Conservation (phyloP, 37 sponge, comb jelly and placozoan species). For the Amphimedon queenslandica region DNA sequence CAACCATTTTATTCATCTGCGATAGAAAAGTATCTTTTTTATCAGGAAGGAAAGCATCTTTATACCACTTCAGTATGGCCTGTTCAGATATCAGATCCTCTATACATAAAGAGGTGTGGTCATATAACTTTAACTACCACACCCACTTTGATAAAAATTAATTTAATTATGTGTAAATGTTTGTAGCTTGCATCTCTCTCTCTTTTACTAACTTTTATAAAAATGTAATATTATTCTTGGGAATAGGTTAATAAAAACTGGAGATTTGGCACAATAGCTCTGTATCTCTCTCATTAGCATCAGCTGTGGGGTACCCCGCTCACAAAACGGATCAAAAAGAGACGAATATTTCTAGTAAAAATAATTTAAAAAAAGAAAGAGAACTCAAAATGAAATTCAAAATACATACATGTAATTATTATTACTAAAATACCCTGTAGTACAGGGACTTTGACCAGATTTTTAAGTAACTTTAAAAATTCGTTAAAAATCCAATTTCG, state of each 20-base stretch:
- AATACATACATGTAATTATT: too few species aligned
- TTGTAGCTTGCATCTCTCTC: too few species aligned
- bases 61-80: conserved; percentile 92
- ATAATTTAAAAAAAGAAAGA: too few species aligned
- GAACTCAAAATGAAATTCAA: too few species aligned
- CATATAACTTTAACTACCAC: too few species aligned
- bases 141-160: too few species aligned
- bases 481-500: too few species aligned
- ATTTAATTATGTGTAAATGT: too few species aligned
- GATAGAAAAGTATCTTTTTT: conserved; percentile 84
- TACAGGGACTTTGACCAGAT: too few species aligned
- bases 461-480: too few species aligned
- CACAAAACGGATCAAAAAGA: conserved; percentile 65
- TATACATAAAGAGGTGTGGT: conserved; percentile 11
- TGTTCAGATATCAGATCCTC: conserved; percentile 88
- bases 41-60: conserved; percentile 65
- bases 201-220: conserved; percentile 78
- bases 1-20: conserved; percentile 90
- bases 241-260: conserved; percentile 85
- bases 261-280: conserved; percentile 91
- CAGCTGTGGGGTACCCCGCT: conserved; percentile 76
- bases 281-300: conserved; percentile 84
- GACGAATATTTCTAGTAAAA: conserved; percentile 34
- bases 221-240: conserved; percentile 87
- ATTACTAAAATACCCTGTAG: too few species aligned